Conservation (phyloP, 2,113 vertebrate species). For the Solenodon paradoxus region DNA sequence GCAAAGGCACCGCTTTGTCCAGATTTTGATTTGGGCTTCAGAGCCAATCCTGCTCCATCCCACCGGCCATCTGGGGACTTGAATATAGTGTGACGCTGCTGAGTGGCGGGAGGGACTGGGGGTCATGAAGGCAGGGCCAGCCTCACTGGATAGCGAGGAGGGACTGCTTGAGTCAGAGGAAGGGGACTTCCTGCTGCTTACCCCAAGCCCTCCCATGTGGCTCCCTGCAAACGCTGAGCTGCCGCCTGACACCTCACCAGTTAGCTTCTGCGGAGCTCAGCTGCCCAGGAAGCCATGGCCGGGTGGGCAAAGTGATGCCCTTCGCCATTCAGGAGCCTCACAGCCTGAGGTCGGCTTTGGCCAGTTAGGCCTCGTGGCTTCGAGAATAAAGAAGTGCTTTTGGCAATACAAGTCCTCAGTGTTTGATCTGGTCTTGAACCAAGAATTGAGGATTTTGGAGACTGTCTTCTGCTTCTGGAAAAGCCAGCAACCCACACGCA, state of each 20-base stretch:
- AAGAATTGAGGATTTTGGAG: background rate
- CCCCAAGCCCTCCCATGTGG: background rate
- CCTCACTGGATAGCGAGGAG: accelerated
- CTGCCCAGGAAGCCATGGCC: too few species aligned
- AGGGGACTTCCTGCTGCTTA: too few species aligned
- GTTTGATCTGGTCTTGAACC: background rate
- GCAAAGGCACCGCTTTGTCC: background rate
- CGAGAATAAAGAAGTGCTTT: background rate
- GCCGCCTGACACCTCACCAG: too few species aligned
- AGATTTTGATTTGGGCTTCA: background rate
- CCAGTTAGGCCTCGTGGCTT: background rate
- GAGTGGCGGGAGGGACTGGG: accelerated
- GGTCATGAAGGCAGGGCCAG: background rate
- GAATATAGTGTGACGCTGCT: background rate
- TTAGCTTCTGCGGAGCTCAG: too few species aligned
- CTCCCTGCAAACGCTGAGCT: background rate
- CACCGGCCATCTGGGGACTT: background rate
- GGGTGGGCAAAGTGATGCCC: too few species aligned
- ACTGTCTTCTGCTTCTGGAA: background rate
- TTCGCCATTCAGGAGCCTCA: background rate
- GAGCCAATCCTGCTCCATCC: too few species aligned
- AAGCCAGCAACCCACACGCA: too few species aligned
- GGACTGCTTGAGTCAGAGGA: background rate
- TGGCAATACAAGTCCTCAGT: background rate
- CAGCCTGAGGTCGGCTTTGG: background rate